phyloP scores from a whole-genome alignment of 2,888 invertebrate species.

The Melanchra persicariae region DNA sequence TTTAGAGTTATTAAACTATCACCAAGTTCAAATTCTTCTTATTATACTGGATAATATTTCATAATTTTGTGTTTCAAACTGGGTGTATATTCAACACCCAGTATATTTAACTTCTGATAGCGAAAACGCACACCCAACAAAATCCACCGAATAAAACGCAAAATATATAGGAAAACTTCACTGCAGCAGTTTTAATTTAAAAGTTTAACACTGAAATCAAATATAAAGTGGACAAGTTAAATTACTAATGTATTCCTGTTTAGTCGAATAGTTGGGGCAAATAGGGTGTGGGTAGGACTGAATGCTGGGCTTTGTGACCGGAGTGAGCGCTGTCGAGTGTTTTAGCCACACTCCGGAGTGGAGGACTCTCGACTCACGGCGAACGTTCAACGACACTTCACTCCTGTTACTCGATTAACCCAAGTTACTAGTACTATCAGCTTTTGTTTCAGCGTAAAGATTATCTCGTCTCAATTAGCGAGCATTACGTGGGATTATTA shows the following conservation, averaged over 20 bases:
- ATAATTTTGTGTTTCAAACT: not conserved
- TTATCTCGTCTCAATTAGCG: constrained; percentile 58
- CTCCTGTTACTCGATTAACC: constrained; percentile 71
- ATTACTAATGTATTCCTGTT: constrained; percentile 64
- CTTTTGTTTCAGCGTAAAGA: constrained; percentile 58
- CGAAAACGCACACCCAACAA: constrained; percentile 14
- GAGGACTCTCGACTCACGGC: constrained; percentile 65
- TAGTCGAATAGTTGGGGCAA: constrained; percentile 68
- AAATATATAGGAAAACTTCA: constrained; percentile 43
- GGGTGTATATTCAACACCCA: not conserved
- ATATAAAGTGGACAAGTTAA: constrained; percentile 53
- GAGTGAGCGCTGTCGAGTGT: constrained; percentile 61
- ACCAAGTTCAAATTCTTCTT: not conserved
- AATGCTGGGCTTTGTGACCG: constrained; percentile 60
- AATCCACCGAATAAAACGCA: constrained; percentile 41
- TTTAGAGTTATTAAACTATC: not conserved
- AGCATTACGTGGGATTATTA: constrained; percentile 55
- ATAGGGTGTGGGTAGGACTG: constrained; percentile 39
- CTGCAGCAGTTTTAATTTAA: constrained; percentile 46
- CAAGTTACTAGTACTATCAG: constrained; percentile 63
- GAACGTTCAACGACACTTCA: constrained; percentile 62
- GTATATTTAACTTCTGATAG: not conserved
- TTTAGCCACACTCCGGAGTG: constrained; percentile 65
- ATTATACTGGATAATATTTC: not conserved
- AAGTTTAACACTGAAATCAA: constrained; percentile 53